These are phyloP conservation scores for Zingel zingel DNA, from an alignment of 2,113 vertebrate genomes.

Conservation along the genomic window DNA sequence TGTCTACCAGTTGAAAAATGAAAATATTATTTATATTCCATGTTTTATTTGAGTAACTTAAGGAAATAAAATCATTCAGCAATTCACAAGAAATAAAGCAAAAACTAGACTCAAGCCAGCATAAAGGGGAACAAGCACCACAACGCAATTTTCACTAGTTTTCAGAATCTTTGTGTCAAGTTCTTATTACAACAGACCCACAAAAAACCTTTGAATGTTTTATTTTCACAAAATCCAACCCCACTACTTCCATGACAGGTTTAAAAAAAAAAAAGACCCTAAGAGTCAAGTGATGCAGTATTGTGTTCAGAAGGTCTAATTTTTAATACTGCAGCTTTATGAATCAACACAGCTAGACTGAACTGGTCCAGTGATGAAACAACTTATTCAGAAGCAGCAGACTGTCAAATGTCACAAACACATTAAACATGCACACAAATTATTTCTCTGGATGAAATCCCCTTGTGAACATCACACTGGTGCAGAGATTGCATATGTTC, in stretches of 20 bases:
- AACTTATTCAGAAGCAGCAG: slow-evolving; percentile 49
- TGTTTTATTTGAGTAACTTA: background rate
- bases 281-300: slow-evolving; percentile 18
- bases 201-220: slow-evolving; percentile 37
- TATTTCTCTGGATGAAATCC: background rate
- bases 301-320: slow-evolving; percentile 13
- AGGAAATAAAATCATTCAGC: background rate
- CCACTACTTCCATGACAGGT: background rate
- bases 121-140: background rate
- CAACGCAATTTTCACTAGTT: background rate
- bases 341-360: slow-evolving; percentile 22
- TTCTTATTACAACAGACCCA: background rate
- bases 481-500: slow-evolving; percentile 45
- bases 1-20: background rate
- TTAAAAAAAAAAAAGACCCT: background rate
- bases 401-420: slow-evolving; percentile 30
- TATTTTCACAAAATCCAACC: slow-evolving; percentile 67
- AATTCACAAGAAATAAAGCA: background rate
- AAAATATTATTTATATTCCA: background rate
- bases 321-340: slow-evolving; percentile 48
- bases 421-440: slow-evolving; percentile 2
- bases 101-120: background rate
- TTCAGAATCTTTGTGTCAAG: background rate
- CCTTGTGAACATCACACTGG: slow-evolving; percentile 25
- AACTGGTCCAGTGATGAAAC: slow-evolving; percentile 39